phyloP scores from a whole-genome alignment of 2,113 vertebrate genomes.

The Micronycteris hirsuta region DNA sequence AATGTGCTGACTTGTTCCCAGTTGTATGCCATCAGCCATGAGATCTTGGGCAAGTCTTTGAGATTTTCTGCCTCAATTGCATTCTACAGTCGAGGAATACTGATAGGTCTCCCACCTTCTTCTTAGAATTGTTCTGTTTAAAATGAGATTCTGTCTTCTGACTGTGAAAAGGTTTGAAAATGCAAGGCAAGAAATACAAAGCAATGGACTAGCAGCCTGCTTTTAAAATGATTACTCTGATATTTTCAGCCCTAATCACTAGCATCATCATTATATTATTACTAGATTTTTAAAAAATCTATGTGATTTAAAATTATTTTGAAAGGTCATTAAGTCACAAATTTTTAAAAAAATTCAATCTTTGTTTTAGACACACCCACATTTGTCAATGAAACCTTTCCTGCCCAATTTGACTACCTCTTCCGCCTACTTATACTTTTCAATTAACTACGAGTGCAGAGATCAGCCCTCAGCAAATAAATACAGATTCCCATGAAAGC shows the following conservation, averaged over 20 bases:
- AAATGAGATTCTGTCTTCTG: neutral
- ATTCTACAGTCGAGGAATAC: neutral
- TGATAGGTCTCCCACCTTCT: neutral
- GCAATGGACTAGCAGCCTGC: fast-evolving
- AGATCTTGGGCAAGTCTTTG: neutral
- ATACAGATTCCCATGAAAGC: slow-evolving; percentile 13
- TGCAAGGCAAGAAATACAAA: neutral
- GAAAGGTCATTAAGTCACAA: neutral
- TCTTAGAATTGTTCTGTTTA: neutral
- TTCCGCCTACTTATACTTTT: neutral
- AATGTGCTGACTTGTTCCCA: neutral
- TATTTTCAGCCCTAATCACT: fast-evolving
- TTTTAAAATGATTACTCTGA: neutral
- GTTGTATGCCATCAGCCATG: neutral
- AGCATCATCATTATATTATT: fast-evolving
- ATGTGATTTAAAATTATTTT: neutral
- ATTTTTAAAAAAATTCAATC: neutral
- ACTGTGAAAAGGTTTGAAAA: neutral
- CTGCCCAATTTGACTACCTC: neutral
- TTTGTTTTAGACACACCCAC: neutral
- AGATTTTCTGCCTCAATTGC: neutral
- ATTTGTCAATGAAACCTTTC: neutral
- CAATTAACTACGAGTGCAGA: neutral
- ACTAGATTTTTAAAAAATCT: neutral
- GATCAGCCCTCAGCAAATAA: neutral